A percentile compares a stretch with the other conserved stretches of the same genome.
These are phyloP conservation scores for Enteromius argenteus DNA, from an alignment of 2,797 vertebrate species.

Conservation along the genomic window DNA sequence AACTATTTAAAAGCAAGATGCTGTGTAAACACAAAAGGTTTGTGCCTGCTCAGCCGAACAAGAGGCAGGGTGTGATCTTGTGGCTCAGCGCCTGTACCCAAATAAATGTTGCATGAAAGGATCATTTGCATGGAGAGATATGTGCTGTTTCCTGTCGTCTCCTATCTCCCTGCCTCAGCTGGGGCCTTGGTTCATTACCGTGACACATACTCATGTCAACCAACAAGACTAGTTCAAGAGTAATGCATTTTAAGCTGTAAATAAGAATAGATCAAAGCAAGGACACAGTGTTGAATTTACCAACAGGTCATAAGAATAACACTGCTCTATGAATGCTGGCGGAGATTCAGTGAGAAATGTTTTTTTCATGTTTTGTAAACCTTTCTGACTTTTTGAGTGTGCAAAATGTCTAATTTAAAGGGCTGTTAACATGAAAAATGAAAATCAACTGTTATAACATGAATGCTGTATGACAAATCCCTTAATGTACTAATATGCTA, in stretches of 20 bases:
- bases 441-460: too few species aligned
- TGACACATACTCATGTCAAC: slow-evolving; percentile 29
- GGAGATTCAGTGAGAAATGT: not conserved
- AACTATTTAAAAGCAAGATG: slow-evolving; percentile 51
- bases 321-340: slow-evolving; percentile 22
- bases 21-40: slow-evolving; percentile 49
- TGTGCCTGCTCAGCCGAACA: slow-evolving; percentile 43
- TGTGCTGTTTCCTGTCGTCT: slow-evolving; percentile 43
- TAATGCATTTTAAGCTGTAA: slow-evolving; percentile 51
- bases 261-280: slow-evolving; percentile 47
- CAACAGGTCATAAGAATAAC: slow-evolving; percentile 65
- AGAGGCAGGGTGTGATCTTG: slow-evolving; percentile 37
- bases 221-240: slow-evolving; percentile 46
- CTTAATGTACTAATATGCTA: too few species aligned
- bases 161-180: slow-evolving; percentile 43
- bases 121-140: slow-evolving; percentile 54
- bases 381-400: not conserved
- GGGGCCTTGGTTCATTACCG: slow-evolving; percentile 35
- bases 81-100: slow-evolving; percentile 28
- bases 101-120: slow-evolving; percentile 55
- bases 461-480: too few species aligned
- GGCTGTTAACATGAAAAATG: too few species aligned
- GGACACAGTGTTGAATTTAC: slow-evolving; percentile 61
- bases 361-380: not conserved
- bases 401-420: not conserved